Evolutionary conservation across 2,113 vertebrate genomes (phyloP).

Genomic region (Xiphophorus hellerii): DNA sequence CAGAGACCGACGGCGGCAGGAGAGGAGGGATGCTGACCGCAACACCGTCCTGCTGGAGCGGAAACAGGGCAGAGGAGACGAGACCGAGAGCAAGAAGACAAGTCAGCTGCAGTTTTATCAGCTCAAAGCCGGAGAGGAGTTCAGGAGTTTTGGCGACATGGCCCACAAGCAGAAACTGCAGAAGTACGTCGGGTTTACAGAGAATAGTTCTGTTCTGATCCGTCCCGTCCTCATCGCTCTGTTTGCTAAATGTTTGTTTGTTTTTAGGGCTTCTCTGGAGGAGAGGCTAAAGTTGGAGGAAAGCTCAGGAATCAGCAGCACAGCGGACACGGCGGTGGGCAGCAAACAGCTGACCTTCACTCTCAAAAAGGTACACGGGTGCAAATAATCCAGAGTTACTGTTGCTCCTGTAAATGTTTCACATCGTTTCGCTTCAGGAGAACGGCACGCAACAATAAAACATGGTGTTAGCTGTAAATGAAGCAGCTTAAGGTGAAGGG

Average conservation of each 20-base stretch:
- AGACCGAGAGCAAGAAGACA: conserved; percentile 28
- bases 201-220: neutral
- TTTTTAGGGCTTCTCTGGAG: conserved; percentile 88
- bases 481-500: neutral
- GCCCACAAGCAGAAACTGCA: conserved; percentile 89
- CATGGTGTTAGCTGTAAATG: neutral
- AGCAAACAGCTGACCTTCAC: conserved; percentile 97
- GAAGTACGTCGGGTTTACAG: conserved; percentile 83
- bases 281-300: conserved; percentile 92
- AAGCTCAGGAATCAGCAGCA: conserved; percentile 78
- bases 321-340: conserved; percentile 89
- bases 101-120: conserved; percentile 92
- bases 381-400: neutral
- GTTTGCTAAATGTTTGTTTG: neutral
- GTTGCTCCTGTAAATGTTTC: neutral
- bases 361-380: conserved; percentile 86
- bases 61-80: conserved; percentile 24
- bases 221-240: neutral
- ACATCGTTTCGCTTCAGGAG: neutral
- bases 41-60: conserved; percentile 81
- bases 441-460: neutral
- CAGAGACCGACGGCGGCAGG: conserved; percentile 79
- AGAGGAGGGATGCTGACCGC: conserved; percentile 84
- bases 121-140: conserved; percentile 96
- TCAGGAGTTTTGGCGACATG: conserved; percentile 91